Evolutionary conservation across 2,888 invertebrate species (phyloP), one percentile per base, ranked within the genome.

Genomic region (Leucoma salicis): DNA sequence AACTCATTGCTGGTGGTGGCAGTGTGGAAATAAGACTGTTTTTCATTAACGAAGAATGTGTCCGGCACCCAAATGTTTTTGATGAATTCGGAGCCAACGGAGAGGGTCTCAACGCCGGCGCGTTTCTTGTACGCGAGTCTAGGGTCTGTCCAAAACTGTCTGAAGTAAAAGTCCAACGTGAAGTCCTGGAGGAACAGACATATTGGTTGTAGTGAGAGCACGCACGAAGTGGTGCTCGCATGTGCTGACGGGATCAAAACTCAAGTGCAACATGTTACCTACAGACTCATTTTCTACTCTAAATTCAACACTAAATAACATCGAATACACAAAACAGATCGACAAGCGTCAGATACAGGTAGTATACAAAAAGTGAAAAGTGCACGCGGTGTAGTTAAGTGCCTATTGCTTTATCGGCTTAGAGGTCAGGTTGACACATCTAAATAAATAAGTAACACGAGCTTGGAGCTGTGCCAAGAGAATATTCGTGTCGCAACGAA

Each of bases 31-130:
- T 98, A 99, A 66, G 98, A 97, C 91, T 97, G 97, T 91, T 99
- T 99, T 91, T 99, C 99, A 90, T 99, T 99, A 72, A 98, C 98
- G 90, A 99, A 98, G 92, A 99, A 99, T 61, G 98, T 99, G 89
- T 99, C 99, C 65, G 98, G 98, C 70, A 98, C 98, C 99, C 99
- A 99, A 78, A 99, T 97, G 88, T 96, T 96, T 86, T 96, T 96
- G 83, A 97, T 95, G 89, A 96, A 96, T 85, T 97, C 96, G 51
- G 96, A 96, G 69, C 96, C 96, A 66, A 97, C 96, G 67, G 95
- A 95, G 61, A 97, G 91, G 68, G 95, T 95, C 84, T 96, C 95
- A 65, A 96, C 95, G 65, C 95, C 95, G 63, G 94, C 93, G 70
- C 95, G 91, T 84, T 95, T 94, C 82, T 94, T 93, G 91, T 97